Percentiles rank a stretch among this genome's conserved stretches.
Evolutionary conservation across 1,140 invertebrate species (phyloP).

Genomic region (Chrysomallon squamiferum): DNA sequence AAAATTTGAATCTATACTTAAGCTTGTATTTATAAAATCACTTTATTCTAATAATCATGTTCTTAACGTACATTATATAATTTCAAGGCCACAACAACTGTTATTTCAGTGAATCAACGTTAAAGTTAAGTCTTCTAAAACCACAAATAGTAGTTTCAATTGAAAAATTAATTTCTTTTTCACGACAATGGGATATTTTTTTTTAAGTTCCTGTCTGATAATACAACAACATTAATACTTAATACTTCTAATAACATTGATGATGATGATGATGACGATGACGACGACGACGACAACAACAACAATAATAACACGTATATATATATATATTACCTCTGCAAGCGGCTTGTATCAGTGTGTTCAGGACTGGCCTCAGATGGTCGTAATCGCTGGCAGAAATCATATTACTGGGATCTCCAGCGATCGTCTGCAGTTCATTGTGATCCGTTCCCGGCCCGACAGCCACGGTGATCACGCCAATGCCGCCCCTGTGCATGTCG

Average conservation of each 20-base stretch:
- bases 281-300: neutral
- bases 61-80: too few species aligned
- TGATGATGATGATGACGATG: too few species aligned
- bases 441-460: slow-evolving; percentile 39
- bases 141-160: neutral
- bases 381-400: slow-evolving; percentile 34
- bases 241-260: neutral
- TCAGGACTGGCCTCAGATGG: slow-evolving; percentile 33
- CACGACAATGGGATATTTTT: neutral
- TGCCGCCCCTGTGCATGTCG: slow-evolving; percentile 27
- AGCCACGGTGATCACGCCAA: slow-evolving; percentile 44
- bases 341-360: slow-evolving; percentile 36
- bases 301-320: neutral
- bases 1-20: too few species aligned
- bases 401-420: slow-evolving; percentile 30
- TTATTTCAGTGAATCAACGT: too few species aligned
- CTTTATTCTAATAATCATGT: too few species aligned
- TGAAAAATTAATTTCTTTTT: too few species aligned
- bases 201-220: neutral
- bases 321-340: slow-evolving; percentile 24
- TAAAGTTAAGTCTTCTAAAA: neutral
- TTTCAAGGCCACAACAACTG: too few species aligned
- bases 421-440: slow-evolving; percentile 43
- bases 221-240: neutral
- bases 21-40: too few species aligned